phyloP scores from a whole-genome alignment of 2,888 invertebrate species.

The Strigamia transsilvanica region DNA sequence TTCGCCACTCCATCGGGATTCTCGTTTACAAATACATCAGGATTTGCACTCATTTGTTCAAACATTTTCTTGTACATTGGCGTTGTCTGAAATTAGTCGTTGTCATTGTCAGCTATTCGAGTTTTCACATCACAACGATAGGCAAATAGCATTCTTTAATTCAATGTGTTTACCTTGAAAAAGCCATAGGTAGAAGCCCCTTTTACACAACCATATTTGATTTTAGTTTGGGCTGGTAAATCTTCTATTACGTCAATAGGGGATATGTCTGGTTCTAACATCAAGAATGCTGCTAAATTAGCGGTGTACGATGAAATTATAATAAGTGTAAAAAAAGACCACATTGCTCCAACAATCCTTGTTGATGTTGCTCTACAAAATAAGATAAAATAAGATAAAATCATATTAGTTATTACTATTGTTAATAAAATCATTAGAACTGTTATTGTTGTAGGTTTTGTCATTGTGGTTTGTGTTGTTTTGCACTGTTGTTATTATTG shows the following conservation, averaged over 20 bases:
- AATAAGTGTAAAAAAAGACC: conserved; percentile 94
- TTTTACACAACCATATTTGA: conserved; percentile 91
- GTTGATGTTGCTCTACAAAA: conserved; percentile 82
- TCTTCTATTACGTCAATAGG: conserved; percentile 96
- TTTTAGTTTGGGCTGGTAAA: conserved; percentile 93
- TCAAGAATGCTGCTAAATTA: conserved; percentile 92
- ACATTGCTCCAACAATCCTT: conserved; percentile 86
- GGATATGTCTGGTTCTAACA: conserved; percentile 90
- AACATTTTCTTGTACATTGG: background rate
- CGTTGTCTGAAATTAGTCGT: background rate
- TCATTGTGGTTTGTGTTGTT: too few relatives aligned
- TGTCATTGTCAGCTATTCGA: too few relatives aligned
- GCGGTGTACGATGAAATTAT: conserved; percentile 98
- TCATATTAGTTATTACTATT: too few relatives aligned
- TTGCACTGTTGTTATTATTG: too few relatives aligned
- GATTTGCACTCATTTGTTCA: background rate
- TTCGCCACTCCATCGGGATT: conserved; percentile 91
- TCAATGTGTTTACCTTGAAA: conserved; percentile 77
- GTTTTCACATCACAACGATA: too few relatives aligned
- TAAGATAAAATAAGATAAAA: too few relatives aligned
- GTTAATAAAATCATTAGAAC: too few relatives aligned
- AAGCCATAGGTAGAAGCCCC: conserved; percentile 94
- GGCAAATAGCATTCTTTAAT: too few relatives aligned
- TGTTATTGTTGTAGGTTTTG: too few relatives aligned
- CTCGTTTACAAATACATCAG: conserved; percentile 68